Evolutionary conservation across 2,888 invertebrate species (phyloP), one percentile per base, ranked within the genome.

Genomic region (Hirtodrosophila duncani): DNA sequence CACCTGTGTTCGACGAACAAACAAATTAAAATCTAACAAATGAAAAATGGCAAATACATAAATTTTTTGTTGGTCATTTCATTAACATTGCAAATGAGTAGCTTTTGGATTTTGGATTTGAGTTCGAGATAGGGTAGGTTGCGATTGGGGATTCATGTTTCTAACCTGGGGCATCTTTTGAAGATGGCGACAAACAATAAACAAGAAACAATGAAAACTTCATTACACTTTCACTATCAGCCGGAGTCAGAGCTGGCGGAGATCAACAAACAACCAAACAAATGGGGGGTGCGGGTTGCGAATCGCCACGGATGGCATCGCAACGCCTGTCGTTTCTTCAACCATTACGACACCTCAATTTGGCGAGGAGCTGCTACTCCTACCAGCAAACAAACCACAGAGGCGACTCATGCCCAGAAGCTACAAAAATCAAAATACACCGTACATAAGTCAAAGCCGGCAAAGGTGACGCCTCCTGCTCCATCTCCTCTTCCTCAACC

Each of bases 271-370:
- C 46, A 48, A 36, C n/a, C 61, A 49, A 42, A 34, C 29, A 20
- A 20, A 20, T 7, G 7, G 20, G 5, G n/a, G n/a, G n/a, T n/a
- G n/a, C 33, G 33, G 38, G 41, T 7, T 49, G 61, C 50, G 64
- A 37, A 64, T 52, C 59, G 14, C 29, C 20, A 20, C 34, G 27
- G 45, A 48, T 38, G 20, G 41, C 31, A 39, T 38, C 39, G 36
- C 34, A 38, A n/a, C n/a, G n/a, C n/a, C n/a, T 38, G 24, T 41
- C 51, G 42, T 51, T 36, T 58, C 57, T 63, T 41, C 50, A 63
- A 53, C 79, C 75, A 82, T 78, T 81, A 80, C 78, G 67, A 78
- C 78, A 80, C 78, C 70, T 80, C 66, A 67, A 70, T 78, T 69
- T 81, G 64, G 49, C 34, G 43, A 30, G 61, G 5, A 30, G 34